These are phyloP conservation scores for Trissolcus japonicus DNA, from an alignment of 2,888 invertebrate genomes.

Conservation along the genomic window DNA sequence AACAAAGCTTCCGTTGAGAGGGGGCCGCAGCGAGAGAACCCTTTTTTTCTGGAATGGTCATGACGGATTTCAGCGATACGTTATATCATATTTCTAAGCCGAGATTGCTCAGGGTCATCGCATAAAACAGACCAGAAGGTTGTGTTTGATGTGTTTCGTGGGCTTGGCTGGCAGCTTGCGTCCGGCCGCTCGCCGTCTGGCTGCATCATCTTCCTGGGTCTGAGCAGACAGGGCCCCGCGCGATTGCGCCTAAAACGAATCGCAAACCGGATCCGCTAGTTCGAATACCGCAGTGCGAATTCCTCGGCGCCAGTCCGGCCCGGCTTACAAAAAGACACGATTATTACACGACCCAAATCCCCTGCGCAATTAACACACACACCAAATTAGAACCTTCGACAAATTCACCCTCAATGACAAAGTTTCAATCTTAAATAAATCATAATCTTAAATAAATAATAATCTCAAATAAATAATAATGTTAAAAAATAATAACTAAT, in stretches of 20 bases:
- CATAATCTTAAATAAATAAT: too few relatives aligned
- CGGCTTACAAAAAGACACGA: conserved; percentile 24
- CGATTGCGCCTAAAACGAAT: conserved; percentile 58
- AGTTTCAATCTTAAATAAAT: not conserved
- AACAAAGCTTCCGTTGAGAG: conserved; percentile 3
- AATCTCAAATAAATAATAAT: not conserved
- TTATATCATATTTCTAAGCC: conserved; percentile 62
- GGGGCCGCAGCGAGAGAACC: conserved; percentile 1
- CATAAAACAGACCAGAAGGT: conserved; percentile 55
- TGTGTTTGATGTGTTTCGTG: conserved; percentile 34
- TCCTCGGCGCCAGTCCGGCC: conserved; percentile 49
- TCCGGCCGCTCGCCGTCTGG: conserved; percentile 39
- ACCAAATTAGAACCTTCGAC: conserved; percentile 19
- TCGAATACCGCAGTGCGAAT: conserved; percentile 55
- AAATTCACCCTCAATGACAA: not conserved
- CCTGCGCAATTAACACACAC: conserved; percentile 32
- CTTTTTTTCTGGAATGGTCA: conserved; percentile 25
- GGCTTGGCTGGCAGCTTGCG: conserved; percentile 40
- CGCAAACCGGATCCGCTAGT: conserved; percentile 61
- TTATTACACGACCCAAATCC: conserved; percentile 19
- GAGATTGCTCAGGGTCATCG: conserved; percentile 63
- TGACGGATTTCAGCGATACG: conserved; percentile 50
- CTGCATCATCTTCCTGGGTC: conserved; percentile 60
- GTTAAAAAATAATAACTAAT: not conserved
- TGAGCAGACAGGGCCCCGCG: conserved; percentile 39